Evolutionary conservation across 2,888 invertebrate species (phyloP).

Genomic region (Andrena camellia): DNA sequence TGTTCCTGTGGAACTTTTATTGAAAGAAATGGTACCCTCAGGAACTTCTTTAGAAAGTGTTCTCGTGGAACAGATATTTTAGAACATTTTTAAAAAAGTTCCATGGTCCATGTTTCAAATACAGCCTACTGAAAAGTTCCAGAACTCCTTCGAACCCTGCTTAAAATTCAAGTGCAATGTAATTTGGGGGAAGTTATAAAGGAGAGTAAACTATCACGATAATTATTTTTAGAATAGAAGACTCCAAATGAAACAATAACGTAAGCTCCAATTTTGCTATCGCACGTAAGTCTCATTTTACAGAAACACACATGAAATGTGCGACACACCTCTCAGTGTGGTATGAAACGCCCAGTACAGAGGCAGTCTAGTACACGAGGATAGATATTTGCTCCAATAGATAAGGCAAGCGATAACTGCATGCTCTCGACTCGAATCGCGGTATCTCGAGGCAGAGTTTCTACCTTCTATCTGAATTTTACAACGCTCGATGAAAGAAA

Average conservation of each 20-base stretch:
- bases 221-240: no score
- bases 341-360: conserved; percentile 44
- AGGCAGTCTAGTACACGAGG: conserved; percentile 40
- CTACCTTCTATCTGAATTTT: conserved; percentile 31
- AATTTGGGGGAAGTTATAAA: no score
- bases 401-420: conserved; percentile 64
- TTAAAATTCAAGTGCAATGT: no score
- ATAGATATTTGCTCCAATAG: conserved; percentile 63
- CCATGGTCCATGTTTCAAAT: no score
- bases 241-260: not conserved
- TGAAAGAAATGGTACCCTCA: no score
- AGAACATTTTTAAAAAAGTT: no score
- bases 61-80: no score
- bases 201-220: no score
- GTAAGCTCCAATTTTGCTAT: not conserved
- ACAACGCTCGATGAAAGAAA: conserved; percentile 5
- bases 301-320: not conserved
- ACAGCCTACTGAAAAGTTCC: no score
- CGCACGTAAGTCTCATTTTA: not conserved
- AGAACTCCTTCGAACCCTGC: no score
- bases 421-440: conserved; percentile 44
- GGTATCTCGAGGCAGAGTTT: conserved; percentile 41
- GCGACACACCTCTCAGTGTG: conserved; percentile 40
- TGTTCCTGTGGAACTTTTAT: no score
- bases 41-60: no score